These are phyloP conservation scores for Acleris cristana DNA, from an alignment of 2,888 invertebrate species.

Conservation along the genomic window DNA sequence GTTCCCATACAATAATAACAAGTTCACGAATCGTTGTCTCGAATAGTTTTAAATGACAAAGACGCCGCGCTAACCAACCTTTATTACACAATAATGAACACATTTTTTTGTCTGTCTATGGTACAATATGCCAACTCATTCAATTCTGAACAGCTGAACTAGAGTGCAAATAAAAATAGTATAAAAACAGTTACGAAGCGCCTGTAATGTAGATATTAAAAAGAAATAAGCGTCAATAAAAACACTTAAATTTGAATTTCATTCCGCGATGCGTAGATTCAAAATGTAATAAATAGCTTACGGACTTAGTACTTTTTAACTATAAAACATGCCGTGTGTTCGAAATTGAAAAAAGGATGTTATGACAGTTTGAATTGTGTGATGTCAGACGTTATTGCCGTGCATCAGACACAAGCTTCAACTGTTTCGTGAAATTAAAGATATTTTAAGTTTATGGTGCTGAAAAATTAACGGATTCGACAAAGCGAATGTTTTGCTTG, in stretches of 20 bases:
- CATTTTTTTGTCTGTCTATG: constrained; percentile 14
- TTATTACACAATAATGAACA: constrained; percentile 7
- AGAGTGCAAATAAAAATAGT: constrained; percentile 12
- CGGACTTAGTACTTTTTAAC: background rate
- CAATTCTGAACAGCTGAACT: constrained; percentile 9
- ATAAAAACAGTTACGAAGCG: background rate
- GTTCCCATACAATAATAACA: constrained; percentile 4
- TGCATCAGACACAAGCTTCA: background rate
- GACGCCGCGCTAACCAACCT: background rate
- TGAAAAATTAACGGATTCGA: constrained; percentile 16
- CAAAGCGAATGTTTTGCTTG: background rate
- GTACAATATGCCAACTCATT: constrained; percentile 13
- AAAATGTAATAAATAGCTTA: background rate
- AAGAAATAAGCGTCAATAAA: background rate
- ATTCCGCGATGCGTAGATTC: background rate
- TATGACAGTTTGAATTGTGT: constrained; percentile 32
- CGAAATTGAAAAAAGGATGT: constrained; percentile 15
- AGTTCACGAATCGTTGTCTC: background rate
- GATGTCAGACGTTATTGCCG: constrained; percentile 22
- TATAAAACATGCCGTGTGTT: constrained; percentile 10
- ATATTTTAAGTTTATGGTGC: constrained; percentile 20
- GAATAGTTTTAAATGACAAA: constrained; percentile 20
- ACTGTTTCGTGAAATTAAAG: background rate
- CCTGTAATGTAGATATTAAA: background rate
- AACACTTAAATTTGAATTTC: constrained; percentile 1